Evolutionary conservation across 2,888 invertebrate genomes (phyloP), one percentile per base, ranked within the genome.

Genomic region (Balanococcus diminutus): DNA sequence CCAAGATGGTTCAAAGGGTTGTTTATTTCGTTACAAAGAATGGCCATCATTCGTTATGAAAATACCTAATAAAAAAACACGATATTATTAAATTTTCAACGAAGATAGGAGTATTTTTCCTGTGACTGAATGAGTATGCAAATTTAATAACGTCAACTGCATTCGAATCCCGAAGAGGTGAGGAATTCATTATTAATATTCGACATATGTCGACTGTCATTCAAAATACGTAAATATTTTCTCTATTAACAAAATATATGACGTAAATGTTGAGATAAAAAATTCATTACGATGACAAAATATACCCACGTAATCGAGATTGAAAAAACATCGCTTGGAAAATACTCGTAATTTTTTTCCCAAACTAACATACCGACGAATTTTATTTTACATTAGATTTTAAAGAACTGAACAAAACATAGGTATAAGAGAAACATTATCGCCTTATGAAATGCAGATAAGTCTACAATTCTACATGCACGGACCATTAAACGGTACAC

Each of bases 121-220:
- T 86, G 32, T 67, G 61, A n/a, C 19, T 42, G 14, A 61, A 32
- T 46, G 56, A 83, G 11, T 79, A 42, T 16, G 51, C 83, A 19
- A 61, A 42, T 36, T 83, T 56, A 32, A 46, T 42, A 46, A 61
- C 46, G n/a, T 32, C 79, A 25, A 25, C 51, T 56, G 56, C 22
- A 19, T 56, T 56, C 22, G 22, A 56, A 22, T 56, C 5, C 4
- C 22, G 56, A 56, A 19, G 56, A 19, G 11, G 8, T 4, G 36
- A 56, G 19, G 22, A 56, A 56, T 56, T 56, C 28, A 16, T 14
- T 28, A 28, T n/a, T 2, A 1, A 8, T 22, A 22, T 56, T 56
- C 56, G 22, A 56, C 56, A 19, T 46, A 16, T 46, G 36, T 8
- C n/a, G n/a, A 11, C 42, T 42, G 19, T 56, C 56, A 56, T 56